Percentiles rank a stretch among this genome's conserved stretches.
Conservation (phyloP, 2,797 vertebrate genomes). For the Phyllotis vaccarum region DNA sequence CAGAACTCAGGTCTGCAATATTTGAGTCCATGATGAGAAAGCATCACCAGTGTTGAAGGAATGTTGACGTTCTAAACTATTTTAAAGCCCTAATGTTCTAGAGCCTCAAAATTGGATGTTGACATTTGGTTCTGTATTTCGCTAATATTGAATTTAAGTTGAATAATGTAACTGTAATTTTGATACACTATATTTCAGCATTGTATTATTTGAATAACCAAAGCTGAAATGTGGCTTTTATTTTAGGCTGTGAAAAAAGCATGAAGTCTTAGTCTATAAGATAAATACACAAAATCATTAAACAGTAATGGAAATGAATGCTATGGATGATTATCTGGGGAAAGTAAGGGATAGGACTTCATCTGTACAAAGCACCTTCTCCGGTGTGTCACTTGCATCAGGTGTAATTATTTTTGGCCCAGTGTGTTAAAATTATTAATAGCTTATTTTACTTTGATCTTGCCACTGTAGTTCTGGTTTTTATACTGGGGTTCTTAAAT, state of each 20-base stretch:
- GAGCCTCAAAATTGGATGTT: neutral
- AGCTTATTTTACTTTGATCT: conserved; percentile 65
- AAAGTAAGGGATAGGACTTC: conserved; percentile 34
- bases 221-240: conserved; percentile 55
- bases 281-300: conserved; percentile 55
- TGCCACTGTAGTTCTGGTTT: conserved; percentile 22
- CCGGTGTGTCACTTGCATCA: neutral
- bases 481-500: conserved; percentile 61
- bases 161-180: conserved; percentile 36
- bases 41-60: conserved; percentile 32
- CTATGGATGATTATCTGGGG: conserved; percentile 3
- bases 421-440: conserved; percentile 45
- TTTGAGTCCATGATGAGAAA: conserved; percentile 43
- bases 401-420: conserved; percentile 18
- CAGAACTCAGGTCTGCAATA: neutral
- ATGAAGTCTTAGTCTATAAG: conserved; percentile 20
- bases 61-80: conserved; percentile 32
- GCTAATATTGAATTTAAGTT: conserved; percentile 46
- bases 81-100: neutral
- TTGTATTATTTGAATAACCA: conserved; percentile 55
- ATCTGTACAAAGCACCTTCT: neutral
- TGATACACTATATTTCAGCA: conserved; percentile 22
- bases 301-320: neutral
- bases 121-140: conserved; percentile 33
- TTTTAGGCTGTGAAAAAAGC: conserved; percentile 62